Base-by-base conservation (phyloP, 2,797 vertebrate genomes). In the Luscinia luscinia region DNA sequence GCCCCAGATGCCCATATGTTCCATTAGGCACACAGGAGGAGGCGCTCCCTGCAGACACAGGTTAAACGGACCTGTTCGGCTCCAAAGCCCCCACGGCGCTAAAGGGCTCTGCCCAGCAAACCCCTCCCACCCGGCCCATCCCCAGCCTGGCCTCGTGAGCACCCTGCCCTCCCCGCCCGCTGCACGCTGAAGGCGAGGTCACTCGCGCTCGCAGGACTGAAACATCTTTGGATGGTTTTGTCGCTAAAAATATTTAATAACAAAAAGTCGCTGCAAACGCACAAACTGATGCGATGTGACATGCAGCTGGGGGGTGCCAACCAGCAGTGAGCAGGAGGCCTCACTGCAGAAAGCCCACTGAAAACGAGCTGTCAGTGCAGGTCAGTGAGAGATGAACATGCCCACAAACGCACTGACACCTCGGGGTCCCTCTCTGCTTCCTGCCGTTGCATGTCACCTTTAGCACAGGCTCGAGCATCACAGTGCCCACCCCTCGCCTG, bases 221-320 rank as follows among this genome's bases (percentile, higher is more conserved):
- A 93, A 73, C 59, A 30, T 77, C 59, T 79, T 82, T 3, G 0
- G 48, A 75, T 18, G 67, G 49, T 68, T 95, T 90, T 78, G 59
- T 58, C 14, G 1, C 68, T 75, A 79, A 85, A 95, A 78, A 91
- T 61, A 89, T 45, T 88, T 51, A 76, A 32, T 48, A 79, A 68
- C 55, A 38, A 51, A 23, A 72, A 93, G 68, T 81, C 1, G 1
- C 49, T 3, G 4, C 0, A 0, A 87, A 49, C 1, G 2, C 0
- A 0, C 3, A 2, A 85, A 46, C 68, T 92, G 94, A 95, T 96
- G 46, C 5, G 69, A 95, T 84, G 77, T 95, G 96, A 96, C 91
- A 80, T 34, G 51, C 80, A 96, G 90, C 85, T 84, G 76, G 84
- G 94, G 84, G 85, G 48, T 94, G 94, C 92, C 82, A 93, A 72